Evolutionary conservation across 2,888 invertebrate genomes (phyloP).

Genomic region (Lordiphosa andalusiaca): DNA sequence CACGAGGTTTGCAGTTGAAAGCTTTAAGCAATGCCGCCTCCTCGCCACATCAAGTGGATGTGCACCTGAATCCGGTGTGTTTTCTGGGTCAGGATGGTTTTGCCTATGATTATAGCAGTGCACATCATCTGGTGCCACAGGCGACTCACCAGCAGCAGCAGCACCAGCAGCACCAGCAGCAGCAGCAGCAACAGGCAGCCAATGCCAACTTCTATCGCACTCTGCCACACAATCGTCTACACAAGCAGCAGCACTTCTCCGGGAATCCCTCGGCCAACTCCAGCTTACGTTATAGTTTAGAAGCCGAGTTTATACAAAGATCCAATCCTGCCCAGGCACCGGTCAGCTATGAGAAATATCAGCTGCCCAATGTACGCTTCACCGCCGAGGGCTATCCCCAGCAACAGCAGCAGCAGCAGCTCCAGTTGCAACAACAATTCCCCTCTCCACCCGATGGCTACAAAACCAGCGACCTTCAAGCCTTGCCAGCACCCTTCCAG

Average conservation of each 20-base stretch:
- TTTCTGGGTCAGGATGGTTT: conserved; percentile 90
- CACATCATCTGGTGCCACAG: conserved; percentile 77
- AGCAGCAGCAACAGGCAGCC: conserved; percentile 46
- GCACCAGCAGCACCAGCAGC: conserved; percentile 58
- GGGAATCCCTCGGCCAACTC: conserved; percentile 80
- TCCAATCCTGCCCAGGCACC: conserved; percentile 76
- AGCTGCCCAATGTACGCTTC: conserved; percentile 84
- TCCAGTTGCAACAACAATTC: conserved; percentile 76
- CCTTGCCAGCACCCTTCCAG: conserved; percentile 72
- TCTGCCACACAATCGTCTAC: conserved; percentile 86
- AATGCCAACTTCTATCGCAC: conserved; percentile 86
- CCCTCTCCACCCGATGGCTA: conserved; percentile 88
- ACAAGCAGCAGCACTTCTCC: conserved; percentile 71
- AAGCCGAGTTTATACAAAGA: conserved; percentile 84
- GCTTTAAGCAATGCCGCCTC: conserved; percentile 66
- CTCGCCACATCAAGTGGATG: conserved; percentile 86
- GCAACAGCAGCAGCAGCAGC: conserved; percentile 51
- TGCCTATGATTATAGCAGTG: conserved; percentile 81
- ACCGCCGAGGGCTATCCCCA: conserved; percentile 91
- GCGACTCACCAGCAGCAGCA: conserved; percentile 45
- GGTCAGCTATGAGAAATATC: conserved; percentile 81
- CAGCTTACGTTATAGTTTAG: conserved; percentile 83
- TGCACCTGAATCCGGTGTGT: conserved; percentile 88
- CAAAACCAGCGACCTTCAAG: conserved; percentile 80
- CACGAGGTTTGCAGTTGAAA: conserved; percentile 81